Base-by-base conservation (phyloP, 1,140 invertebrate genomes). In the Drosophila sproati region DNA sequence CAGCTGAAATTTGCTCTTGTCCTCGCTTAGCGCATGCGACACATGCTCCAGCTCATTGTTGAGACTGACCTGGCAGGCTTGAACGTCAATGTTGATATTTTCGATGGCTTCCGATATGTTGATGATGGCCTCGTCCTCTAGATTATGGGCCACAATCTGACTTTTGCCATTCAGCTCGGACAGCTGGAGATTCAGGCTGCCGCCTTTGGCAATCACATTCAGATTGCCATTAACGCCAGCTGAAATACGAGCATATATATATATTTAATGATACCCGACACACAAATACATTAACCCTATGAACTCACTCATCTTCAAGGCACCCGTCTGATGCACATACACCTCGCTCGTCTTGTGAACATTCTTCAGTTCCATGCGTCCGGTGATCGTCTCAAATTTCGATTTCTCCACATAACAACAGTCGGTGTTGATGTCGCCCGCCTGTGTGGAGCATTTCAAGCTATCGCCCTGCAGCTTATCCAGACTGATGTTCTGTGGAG, bases 181-280 rank as follows among this genome's bases (percentile, higher is more conserved):
- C 1, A 92, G 72, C 72, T 92, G 91, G 3, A 92, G 39, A 48
- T 81, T 85, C 3, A 92, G n/a, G n/a, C 62, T 80, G 47, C 86
- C 91, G 1, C 91, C 88, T 34, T 92, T 92, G 28, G 77, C 50
- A 2, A 64, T 37, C 6, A 91, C 73, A 47, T 77, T 80, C 0
- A 92, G 57, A 48, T 85, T 92, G 4, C 91, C 91, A 77, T 92
- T 86, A 4, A 92, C 81, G 2, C 91, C 91, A 73, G 82, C 91
- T 92, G 10, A 4, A 54, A 63, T 3, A 41, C 2, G 2, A 2
- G 7, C 3, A 5, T 7, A 8, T 5, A n/a, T 5, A n/a, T 2
- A 34, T 31, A 5, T 20, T 1, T 20, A 31, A 10, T 41, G 6
- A 37, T 47, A 20, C 20, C 20, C 20, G 2, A 43, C 39, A 10